Percentiles rank a stretch among this genome's conserved stretches.
Conservation (phyloP, 1,140 invertebrate species). For the Atta colombica region DNA sequence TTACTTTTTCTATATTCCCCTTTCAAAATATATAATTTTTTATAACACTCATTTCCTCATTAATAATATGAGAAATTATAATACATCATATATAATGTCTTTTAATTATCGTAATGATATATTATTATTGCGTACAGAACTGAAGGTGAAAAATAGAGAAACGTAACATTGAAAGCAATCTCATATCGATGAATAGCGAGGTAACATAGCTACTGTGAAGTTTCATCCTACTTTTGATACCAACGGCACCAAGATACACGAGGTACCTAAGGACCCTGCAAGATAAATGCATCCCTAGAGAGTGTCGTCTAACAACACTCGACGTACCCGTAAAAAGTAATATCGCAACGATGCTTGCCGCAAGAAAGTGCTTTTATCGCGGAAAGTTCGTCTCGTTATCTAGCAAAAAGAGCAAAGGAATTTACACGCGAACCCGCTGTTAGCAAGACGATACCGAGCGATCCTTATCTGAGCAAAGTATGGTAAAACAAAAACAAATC, state of each 20-base stretch:
- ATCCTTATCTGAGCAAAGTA: slow-evolving; percentile 13
- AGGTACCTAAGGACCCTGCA: slow-evolving; percentile 38
- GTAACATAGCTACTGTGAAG: background rate
- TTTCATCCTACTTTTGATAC: slow-evolving; percentile 47
- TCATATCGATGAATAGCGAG: slow-evolving; percentile 18
- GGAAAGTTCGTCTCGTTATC: slow-evolving; percentile 62
- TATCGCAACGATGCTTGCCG: slow-evolving; percentile 46
- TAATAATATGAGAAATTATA: background rate
- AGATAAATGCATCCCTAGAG: slow-evolving; percentile 62
- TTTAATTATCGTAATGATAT: background rate
- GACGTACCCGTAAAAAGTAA: slow-evolving; percentile 57
- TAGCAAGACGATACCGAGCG: slow-evolving; percentile 41
- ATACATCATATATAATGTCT: background rate
- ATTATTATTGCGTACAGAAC: background rate
- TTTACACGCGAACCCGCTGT: slow-evolving; percentile 53
- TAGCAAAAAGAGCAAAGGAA: slow-evolving; percentile 54
- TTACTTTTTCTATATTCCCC: background rate
- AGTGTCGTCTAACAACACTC: slow-evolving; percentile 51
- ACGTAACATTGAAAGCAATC: background rate
- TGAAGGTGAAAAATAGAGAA: background rate
- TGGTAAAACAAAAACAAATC: slow-evolving; percentile 11
- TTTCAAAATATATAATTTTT: background rate
- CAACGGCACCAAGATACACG: slow-evolving; percentile 16
- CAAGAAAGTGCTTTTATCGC: slow-evolving; percentile 62
- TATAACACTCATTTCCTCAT: background rate